phyloP scores from a whole-genome alignment of 2,888 invertebrate genomes.

The Dromius quadrimaculatus region DNA sequence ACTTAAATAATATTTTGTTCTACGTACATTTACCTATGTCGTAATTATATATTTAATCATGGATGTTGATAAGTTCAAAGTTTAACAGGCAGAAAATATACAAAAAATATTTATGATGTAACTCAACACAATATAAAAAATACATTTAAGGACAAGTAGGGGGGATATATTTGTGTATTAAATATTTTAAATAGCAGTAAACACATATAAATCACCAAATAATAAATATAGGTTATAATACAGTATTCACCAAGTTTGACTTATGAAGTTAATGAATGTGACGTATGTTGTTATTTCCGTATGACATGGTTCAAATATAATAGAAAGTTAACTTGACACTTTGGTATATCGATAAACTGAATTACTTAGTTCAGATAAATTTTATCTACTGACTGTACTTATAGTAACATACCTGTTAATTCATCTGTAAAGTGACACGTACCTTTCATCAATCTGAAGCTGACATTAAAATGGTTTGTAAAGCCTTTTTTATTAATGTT shows the following conservation, averaged over 20 bases:
- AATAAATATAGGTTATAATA: conserved; percentile 31
- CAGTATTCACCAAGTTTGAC: conserved; percentile 22
- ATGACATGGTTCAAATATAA: conserved; percentile 29
- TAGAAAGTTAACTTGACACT: conserved; percentile 46
- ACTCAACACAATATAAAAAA: conserved; percentile 24
- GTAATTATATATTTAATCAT: conserved; percentile 41
- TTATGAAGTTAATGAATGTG: not conserved
- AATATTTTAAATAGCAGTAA: conserved; percentile 10
- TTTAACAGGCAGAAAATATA: conserved; percentile 48
- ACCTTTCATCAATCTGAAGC: conserved; percentile 41
- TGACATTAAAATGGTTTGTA: conserved; percentile 53
- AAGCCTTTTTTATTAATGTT: conserved; percentile 32
- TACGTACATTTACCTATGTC: conserved; percentile 34
- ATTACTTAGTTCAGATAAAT: conserved; percentile 39
- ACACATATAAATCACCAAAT: not conserved
- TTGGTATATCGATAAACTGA: conserved; percentile 29
- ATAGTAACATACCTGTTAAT: conserved; percentile 34
- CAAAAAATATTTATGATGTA: conserved; percentile 41
- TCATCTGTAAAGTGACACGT: conserved; percentile 54
- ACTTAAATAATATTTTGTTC: not conserved
- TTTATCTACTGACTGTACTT: conserved; percentile 53
- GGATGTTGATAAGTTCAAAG: conserved; percentile 53
- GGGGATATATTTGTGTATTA: conserved; percentile 7
- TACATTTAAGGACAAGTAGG: conserved; percentile 26
- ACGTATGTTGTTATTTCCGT: conserved; percentile 17